Evolutionary conservation across 2,888 invertebrate genomes (phyloP).

Genomic region (Dicyrtoma fusca): DNA sequence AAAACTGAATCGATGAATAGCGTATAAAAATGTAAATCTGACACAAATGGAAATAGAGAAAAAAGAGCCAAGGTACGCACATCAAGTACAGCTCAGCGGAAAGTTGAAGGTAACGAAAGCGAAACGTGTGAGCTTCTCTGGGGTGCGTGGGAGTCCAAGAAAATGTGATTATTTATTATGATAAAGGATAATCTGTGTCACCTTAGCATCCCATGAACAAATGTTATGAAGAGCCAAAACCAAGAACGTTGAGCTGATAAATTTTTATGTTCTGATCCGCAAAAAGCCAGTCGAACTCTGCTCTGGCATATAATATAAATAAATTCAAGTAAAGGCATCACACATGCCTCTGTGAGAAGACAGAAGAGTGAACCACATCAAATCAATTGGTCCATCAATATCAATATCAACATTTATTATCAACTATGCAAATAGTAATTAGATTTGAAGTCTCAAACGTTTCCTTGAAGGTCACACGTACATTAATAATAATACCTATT

Average conservation of each 20-base stretch:
- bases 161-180: no score
- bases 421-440: no score
- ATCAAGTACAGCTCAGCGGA: no score
- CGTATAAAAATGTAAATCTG: background rate
- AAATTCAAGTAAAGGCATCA: no score
- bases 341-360: no score
- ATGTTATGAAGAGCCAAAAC: background rate
- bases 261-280: no score
- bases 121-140: no score
- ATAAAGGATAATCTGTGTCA: constrained; percentile 17
- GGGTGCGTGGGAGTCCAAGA: constrained; percentile 16
- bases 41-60: constrained; percentile 16
- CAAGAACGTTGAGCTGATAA: no score
- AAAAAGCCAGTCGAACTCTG: background rate
- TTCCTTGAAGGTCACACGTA: constrained; percentile 6
- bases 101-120: no score
- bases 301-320: no score
- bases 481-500: no score
- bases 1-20: background rate
- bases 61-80: background rate
- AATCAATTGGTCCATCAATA: constrained; percentile 1
- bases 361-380: no score
- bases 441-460: constrained; percentile 23
- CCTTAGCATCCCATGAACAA: background rate
- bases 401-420: constrained; percentile 16